Percentiles rank a stretch among this genome's conserved stretches.
Evolutionary conservation across 2,888 invertebrate species (phyloP).

Genomic region (Caenorhabditis sp.): DNA sequence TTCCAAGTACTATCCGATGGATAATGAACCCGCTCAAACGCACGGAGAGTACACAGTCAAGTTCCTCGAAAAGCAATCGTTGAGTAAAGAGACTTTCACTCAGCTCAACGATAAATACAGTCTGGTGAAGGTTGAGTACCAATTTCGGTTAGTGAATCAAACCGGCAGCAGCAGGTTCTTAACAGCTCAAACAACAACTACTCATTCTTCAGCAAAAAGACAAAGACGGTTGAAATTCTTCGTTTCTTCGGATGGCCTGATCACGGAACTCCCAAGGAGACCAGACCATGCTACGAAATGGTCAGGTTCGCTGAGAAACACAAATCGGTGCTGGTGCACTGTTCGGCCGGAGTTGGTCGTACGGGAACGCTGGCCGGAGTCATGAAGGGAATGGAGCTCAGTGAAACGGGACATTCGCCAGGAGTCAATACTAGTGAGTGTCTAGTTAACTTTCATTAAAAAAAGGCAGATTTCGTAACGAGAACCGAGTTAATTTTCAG

Average conservation of each 20-base stretch:
- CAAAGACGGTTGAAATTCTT: neutral
- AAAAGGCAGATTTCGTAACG: neutral
- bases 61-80: neutral
- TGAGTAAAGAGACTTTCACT: neutral
- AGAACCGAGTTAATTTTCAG: too few relatives aligned
- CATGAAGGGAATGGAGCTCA: neutral
- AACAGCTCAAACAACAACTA: too few relatives aligned
- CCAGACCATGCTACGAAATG: neutral
- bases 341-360: conserved; percentile 6
- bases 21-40: neutral
- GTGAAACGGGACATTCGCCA: neutral
- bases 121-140: neutral
- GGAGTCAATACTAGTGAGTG: neutral
- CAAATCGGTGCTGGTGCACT: neutral
- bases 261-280: neutral
- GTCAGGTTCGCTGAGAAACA: neutral
- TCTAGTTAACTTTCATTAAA: too few relatives aligned
- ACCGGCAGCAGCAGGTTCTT: too few relatives aligned
- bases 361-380: neutral
- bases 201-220: neutral
- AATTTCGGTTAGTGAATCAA: neutral
- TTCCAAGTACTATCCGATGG: neutral
- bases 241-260: neutral
- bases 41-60: neutral
- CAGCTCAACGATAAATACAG: neutral